These are phyloP conservation scores for Tenodera sinensis DNA, from an alignment of 2,888 invertebrate genomes.

Conservation along the genomic window DNA sequence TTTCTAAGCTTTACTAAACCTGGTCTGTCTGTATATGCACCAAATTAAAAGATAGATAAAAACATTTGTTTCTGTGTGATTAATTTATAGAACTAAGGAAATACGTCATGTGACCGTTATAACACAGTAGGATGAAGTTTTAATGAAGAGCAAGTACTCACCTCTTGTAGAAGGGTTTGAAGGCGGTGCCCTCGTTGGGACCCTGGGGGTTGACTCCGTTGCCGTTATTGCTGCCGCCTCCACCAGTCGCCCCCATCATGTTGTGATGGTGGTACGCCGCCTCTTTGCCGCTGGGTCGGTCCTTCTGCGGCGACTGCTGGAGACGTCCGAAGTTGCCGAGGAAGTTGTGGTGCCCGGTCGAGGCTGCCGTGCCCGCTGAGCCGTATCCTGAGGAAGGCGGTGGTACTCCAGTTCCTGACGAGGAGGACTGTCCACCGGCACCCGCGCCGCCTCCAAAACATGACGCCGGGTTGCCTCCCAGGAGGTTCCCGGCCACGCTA, in stretches of 20 bases:
- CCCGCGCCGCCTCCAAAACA: conserved; percentile 35
- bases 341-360: conserved; percentile 51
- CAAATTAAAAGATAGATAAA: too few species aligned
- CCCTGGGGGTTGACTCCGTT: conserved; percentile 40
- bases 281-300: conserved; percentile 32
- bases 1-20: too few species aligned
- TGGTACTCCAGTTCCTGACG: conserved; percentile 27
- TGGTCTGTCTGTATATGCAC: too few species aligned
- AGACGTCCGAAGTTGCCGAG: conserved; percentile 48
- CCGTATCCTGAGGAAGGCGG: conserved; percentile 15
- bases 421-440: conserved; percentile 5
- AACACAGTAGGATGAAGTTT: background rate
- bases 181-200: conserved; percentile 58
- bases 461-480: conserved; percentile 36
- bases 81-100: too few species aligned
- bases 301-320: conserved; percentile 46
- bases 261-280: conserved; percentile 31
- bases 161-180: conserved; percentile 91
- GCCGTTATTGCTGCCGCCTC: conserved; percentile 50
- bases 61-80: too few species aligned
- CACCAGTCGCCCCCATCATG: conserved; percentile 41
- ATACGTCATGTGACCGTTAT: too few species aligned
- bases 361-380: background rate
- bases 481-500: conserved; percentile 70
- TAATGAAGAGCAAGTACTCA: conserved; percentile 48